Conservation (phyloP, 2,797 vertebrate species). For the Megaceryle alcyon region DNA sequence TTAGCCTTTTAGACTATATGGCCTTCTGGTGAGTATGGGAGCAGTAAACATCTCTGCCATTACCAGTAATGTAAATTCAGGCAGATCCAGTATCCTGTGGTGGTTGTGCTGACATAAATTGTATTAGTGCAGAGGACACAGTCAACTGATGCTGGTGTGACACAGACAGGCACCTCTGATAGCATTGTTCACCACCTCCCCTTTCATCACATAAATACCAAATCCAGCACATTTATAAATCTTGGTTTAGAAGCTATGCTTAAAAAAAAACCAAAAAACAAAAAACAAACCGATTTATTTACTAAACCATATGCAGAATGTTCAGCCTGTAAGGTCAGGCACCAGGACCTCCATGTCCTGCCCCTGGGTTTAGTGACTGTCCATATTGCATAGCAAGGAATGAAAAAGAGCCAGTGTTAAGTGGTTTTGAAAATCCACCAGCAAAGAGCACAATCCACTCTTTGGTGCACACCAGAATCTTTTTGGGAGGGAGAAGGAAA, state of each 20-base stretch:
- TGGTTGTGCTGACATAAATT: not conserved
- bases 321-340: not conserved
- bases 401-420: rapidly evolving
- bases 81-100: not conserved
- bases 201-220: not conserved
- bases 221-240: not conserved
- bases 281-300: not conserved
- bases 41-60: not conserved
- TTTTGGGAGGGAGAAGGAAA: not conserved
- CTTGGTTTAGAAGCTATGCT: not conserved
- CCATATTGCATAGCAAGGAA: not conserved
- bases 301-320: not conserved
- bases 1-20: not conserved
- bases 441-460: not conserved
- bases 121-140: not conserved
- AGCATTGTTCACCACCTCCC: not conserved
- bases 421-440: not conserved
- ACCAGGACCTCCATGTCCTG: not conserved
- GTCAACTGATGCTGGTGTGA: not conserved
- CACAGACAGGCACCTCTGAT: not conserved
- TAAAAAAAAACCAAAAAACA: too few relatives aligned
- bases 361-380: not conserved
- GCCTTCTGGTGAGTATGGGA: not conserved
- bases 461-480: rapidly evolving
- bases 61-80: not conserved